phyloP scores from a whole-genome alignment of 2,113 vertebrate genomes.

The Vanacampus margaritifer region DNA sequence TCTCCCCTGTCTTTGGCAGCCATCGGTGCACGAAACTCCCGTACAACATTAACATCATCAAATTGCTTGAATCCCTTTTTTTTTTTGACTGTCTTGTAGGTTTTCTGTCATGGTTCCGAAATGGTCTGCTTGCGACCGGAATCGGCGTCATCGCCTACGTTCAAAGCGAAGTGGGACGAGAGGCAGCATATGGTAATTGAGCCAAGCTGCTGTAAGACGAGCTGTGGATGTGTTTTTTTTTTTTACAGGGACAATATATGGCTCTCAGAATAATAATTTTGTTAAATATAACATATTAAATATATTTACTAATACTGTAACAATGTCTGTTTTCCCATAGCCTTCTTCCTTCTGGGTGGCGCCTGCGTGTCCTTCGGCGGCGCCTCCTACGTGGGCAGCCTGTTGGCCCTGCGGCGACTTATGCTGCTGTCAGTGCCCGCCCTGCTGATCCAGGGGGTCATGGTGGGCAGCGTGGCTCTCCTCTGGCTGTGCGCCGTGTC shows the following conservation, averaged over 20 bases:
- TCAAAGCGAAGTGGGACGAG: constrained; percentile 84
- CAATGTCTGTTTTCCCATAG: constrained; percentile 54
- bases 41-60: background rate
- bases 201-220: background rate
- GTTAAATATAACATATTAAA: background rate
- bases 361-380: constrained; percentile 80
- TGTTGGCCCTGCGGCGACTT: constrained; percentile 75
- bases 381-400: constrained; percentile 76
- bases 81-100: constrained; percentile 62
- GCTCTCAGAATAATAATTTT: background rate
- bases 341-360: constrained; percentile 87
- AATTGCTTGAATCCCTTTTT: background rate
- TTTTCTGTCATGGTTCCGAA: constrained; percentile 88
- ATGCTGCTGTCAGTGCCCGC: constrained; percentile 81
- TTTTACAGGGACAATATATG: background rate
- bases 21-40: background rate
- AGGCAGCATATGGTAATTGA: constrained; percentile 80
- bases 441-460: constrained; percentile 63
- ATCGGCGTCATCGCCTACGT: constrained; percentile 86
- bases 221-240: background rate
- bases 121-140: constrained; percentile 83
- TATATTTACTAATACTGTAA: constrained; percentile 12
- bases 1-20: background rate
- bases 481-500: constrained; percentile 88
- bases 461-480: constrained; percentile 74